Base-by-base conservation (phyloP, 2,113 vertebrate genomes). In the Phyllostomus discolor region DNA sequence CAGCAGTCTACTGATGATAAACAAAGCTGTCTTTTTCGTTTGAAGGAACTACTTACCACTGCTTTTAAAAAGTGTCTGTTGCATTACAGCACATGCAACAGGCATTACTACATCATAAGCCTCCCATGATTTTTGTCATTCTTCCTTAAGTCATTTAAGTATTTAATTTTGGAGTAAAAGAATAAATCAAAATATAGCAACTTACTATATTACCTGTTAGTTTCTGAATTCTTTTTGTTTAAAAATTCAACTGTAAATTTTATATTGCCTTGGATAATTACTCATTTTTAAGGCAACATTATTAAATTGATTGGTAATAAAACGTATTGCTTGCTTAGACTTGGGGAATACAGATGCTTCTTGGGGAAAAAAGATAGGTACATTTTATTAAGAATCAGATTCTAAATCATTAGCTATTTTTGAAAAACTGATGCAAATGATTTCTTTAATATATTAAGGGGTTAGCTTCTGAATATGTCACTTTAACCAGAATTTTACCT, bases 221-320 rank as follows among this genome's bases (percentile, higher is more conserved):
- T 91, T 92, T 66, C 41, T 4, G 31, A 95, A 78, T 94, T 91
- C 43, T 78, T 67, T 43, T 57, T 97, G 46, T 96, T 93, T 95
- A 97, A 96, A 80, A 75, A 59, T 91, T 95, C 94, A 95, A 10
- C 96, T 95, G 20, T 89, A 91, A 97, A 52, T 95, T 96, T 6
- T 67, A 31, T 88, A 67, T 41, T 95, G 81, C 91, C 43, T 93
- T 87, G 87, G 62, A 48, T 95, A 90, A 89, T 92, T 96, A 96
- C 54, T 94, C 43, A 95, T 87, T 73, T 80, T 89, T 78, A 94
- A 80, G 79, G 62, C 85, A 97, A 70, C 73, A 76, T 95, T 43
- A 95, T 70, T 96, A 92, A 94, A 90, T 50, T 93, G 48, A 90
- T 43, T 93, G 52, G 79, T 97, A 89, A 73, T 96, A 94, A 96